Base-by-base conservation (phyloP, 1,140 invertebrate species). In the Halictus rubicundus region DNA sequence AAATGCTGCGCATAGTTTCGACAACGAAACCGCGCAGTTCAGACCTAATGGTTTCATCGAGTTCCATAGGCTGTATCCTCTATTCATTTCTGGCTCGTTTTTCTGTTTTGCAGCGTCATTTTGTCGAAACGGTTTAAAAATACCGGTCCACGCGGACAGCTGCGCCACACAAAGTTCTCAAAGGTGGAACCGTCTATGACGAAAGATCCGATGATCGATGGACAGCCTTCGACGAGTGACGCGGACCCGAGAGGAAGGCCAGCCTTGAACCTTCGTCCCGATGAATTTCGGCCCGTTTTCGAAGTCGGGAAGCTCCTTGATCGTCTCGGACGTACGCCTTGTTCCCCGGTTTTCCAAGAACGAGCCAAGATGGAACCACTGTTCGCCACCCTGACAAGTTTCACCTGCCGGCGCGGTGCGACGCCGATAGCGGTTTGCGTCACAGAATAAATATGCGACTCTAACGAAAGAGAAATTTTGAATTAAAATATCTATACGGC, bases 401-500 rank as follows among this genome's bases (percentile, higher is more conserved):
- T 79, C 61, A 65, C n/a, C 37, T 46, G 42, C 42, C 42, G 42
- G 10, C 42, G 42, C 42, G 42, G 42, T 8, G 42, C 71, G 49
- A n/a, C 54, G 25, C 21, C 19, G 23, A 42, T 10, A 46, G 19
- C 10, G 0, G 4, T 42, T 72, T 46, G 12, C 46, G 27, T 71
- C 46, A 54, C 21, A 42, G 23, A 27, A 25, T 23, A 64, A 72
- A 72, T 37, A 65, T 65, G 8, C 3, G 49, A 65, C 10, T 32
- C 32, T 23, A 64, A 23, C 16, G 23, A 65, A 57, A 78, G 49
- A 78, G 68, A 78, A 78, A 72, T 59, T 9, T 21, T 1, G 21
- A 52, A 69, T 77, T 61, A 39, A 52, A 37, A 77, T 25, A 10
- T n/a, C n/a, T 49, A 32, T 64, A 74, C 23, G 8, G 7, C 39